These are phyloP conservation scores for Solea solea DNA, from an alignment of 2,113 vertebrate species.

Conservation along the genomic window DNA sequence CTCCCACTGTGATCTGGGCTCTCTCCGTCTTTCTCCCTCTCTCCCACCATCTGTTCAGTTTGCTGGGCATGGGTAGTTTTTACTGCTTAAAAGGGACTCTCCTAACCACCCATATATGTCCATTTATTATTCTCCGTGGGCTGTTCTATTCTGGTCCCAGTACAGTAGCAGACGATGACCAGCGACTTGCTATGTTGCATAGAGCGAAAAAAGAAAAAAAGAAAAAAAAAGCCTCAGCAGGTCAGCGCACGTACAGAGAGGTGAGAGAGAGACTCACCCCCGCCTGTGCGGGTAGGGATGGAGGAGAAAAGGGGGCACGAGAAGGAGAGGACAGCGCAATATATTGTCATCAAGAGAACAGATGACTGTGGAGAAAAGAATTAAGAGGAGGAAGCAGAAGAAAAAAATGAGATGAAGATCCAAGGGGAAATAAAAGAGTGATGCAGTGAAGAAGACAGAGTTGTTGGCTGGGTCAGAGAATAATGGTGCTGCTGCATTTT, in stretches of 20 bases:
- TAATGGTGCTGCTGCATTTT: constrained; percentile 85
- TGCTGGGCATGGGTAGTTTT: constrained; percentile 73
- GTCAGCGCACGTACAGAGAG: constrained; percentile 40
- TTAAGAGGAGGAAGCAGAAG: constrained; percentile 15
- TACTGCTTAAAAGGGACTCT: constrained; percentile 77
- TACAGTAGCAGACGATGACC: constrained; percentile 69
- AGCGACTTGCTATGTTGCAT: constrained; percentile 43
- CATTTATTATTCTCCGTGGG: constrained; percentile 73
- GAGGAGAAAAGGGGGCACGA: constrained; percentile 27
- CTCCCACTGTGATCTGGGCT: constrained; percentile 77
- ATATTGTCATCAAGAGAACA: constrained; percentile 55
- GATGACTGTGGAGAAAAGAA: constrained; percentile 55
- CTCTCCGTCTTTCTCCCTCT: constrained; percentile 62
- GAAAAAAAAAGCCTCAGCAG: constrained; percentile 41
- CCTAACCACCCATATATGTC: constrained; percentile 79
- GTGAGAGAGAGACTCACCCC: constrained; percentile 38
- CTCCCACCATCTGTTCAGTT: constrained; percentile 80
- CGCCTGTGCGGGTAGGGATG: constrained; percentile 35
- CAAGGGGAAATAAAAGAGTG: constrained; percentile 58
- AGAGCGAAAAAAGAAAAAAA: constrained; percentile 3
- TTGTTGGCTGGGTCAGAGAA: constrained; percentile 74
- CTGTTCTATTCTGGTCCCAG: constrained; percentile 73
- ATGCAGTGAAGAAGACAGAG: constrained; percentile 60
- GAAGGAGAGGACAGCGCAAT: constrained; percentile 33
- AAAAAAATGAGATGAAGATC: constrained; percentile 44